Base-by-base conservation (phyloP, 1,140 invertebrate species). In the Cheumatopsyche charites region DNA sequence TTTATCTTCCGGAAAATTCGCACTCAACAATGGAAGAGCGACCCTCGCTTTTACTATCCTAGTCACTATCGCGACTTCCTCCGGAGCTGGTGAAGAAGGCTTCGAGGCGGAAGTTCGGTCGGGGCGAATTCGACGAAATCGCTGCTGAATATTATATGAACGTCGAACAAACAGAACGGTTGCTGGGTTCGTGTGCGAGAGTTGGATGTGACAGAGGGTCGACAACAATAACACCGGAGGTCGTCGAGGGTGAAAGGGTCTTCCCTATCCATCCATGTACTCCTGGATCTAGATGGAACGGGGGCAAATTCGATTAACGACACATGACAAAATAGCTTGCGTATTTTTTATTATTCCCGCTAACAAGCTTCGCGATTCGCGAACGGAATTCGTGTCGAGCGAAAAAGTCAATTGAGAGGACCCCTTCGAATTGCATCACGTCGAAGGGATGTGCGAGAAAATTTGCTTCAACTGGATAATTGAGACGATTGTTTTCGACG, bases 1-100 rank as follows among this genome's bases (percentile, higher is more conserved):
- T 75, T 74, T 75, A 75, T 75, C 69, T 75, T 66, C 73, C 73
- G 73, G 73, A 72, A 75, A 75, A 75, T 75, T 71, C 62, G 15
- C 42, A 23, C 0, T 13, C 21, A 21, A 63, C 70, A 71, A 70
- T 62, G 41, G 58, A 23, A 23, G 55, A 26, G 21, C 21, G 45
- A 62, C 68, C 68, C 45, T 55, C 66, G 45, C 47, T 5, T 36
- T 58, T 58, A n/a, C n/a, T n/a, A n/a, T n/a, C n/a, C n/a, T n/a
- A n/a, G 7, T 12, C 29, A 58, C 21, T 23, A 17, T 58, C 43
- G 15, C 29, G 29, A 4, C 29, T 36, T 36, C 9, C 3, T 36
- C 29, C 3, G n/a, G n/a, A n/a, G n/a, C n/a, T n/a, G n/a, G n/a
- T n/a, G n/a, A n/a, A n/a, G n/a, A n/a, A n/a, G n/a, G n/a, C n/a